Base-by-base conservation (phyloP, 2,888 invertebrate species). In the Spilarctia lutea region DNA sequence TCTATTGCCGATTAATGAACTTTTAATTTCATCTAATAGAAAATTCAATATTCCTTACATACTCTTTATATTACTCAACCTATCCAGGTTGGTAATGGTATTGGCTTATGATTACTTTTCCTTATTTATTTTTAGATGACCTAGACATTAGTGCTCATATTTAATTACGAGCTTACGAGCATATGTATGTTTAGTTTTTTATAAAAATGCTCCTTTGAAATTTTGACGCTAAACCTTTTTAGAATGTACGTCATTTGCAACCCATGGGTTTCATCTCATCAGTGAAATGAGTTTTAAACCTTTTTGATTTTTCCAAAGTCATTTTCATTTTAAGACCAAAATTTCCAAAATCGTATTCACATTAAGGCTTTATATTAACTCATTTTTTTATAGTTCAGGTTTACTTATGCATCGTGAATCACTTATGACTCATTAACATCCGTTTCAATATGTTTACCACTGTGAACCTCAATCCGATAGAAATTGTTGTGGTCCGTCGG, bases 371-470 rank as follows among this genome's bases (percentile, higher is more conserved):
- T n/a, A 35, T 66, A n/a, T n/a, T 56, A 66, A 56, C 66, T 52
- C 24, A 6, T 56, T 56, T 48, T 18, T 16, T 48, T 20, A 68
- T 13, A 48, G 0, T 20, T 48, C n/a, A n/a, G n/a, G 18, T n/a
- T 33, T 48, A 65, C 33, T 48, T 18, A n/a, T 10, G 11, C 66
- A 65, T 48, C 65, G 20, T 72, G 48, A 72, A 72, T 71, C 45
- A 45, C 30, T 70, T 72, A 69, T 73, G 65, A 69, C 48, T 69
- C 65, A 73, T 69, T 24, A 35, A 35, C 45, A 63, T n/a, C 33
- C 27, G 16, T 60, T 35, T 35, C 27, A 11, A 45, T 11, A 20
- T 3, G 42, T 60, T n/a, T n/a, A n/a, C n/a, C n/a, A n/a, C n/a
- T 18, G 3, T 18, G 63, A 68, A 16, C 24, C 42, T 42, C 42